Conservation (phyloP, 2,113 vertebrate genomes). For the Maccullochella peelii region DNA sequence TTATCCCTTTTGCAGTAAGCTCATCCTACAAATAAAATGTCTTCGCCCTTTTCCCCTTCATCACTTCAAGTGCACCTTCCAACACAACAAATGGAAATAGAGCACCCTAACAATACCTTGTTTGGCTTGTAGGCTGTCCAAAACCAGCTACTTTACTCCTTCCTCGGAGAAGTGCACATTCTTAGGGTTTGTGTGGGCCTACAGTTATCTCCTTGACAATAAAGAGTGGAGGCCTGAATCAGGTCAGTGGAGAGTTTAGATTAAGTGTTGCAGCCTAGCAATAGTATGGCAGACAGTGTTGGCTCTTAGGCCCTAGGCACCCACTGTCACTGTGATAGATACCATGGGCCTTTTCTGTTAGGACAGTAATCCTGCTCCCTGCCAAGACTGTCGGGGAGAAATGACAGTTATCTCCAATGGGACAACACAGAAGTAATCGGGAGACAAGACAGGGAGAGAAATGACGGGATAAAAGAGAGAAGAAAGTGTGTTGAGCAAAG, state of each 20-base stretch:
- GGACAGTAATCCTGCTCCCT: slow-evolving; percentile 37
- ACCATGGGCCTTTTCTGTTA: slow-evolving; percentile 18
- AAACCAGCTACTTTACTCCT: slow-evolving; percentile 52
- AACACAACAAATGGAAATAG: slow-evolving; percentile 38
- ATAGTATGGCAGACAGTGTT: slow-evolving; percentile 27
- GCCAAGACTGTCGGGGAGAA: slow-evolving; percentile 32
- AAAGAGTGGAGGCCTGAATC: slow-evolving; percentile 25
- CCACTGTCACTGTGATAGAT: slow-evolving; percentile 42
- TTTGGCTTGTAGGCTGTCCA: slow-evolving; percentile 63
- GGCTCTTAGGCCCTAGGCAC: slow-evolving; percentile 25
- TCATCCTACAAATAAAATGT: slow-evolving; percentile 21
- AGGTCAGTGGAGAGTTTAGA: slow-evolving; percentile 35
- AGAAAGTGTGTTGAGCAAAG: not conserved
- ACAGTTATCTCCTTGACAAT: slow-evolving; percentile 63
- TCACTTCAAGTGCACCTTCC: slow-evolving; percentile 30
- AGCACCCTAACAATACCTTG: slow-evolving; percentile 42
- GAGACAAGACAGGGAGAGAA: not conserved
- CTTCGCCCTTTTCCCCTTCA: not conserved
- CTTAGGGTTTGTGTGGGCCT: slow-evolving; percentile 30
- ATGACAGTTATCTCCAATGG: slow-evolving; percentile 25
- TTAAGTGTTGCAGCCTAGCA: slow-evolving; percentile 39
- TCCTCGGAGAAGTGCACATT: slow-evolving; percentile 42
- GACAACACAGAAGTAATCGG: not conserved
- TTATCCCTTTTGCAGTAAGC: not conserved
- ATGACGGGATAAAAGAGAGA: not conserved